A percentile compares a stretch with the other conserved stretches of the same genome.
Evolutionary conservation across 2,113 vertebrate genomes (phyloP).

Genomic region (Brachyhypopomus occidentalis): DNA sequence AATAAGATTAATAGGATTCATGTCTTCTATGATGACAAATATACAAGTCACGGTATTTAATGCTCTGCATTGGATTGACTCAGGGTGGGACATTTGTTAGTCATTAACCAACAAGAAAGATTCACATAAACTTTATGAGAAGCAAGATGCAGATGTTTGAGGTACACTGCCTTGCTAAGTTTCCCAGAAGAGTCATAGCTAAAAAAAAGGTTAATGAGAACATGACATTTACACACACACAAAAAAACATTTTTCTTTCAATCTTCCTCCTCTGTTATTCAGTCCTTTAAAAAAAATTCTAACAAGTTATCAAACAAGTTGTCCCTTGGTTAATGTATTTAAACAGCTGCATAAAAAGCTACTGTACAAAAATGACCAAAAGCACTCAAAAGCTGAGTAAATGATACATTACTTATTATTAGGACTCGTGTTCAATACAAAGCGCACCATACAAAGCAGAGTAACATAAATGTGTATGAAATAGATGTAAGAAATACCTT

Average conservation of each 20-base stretch:
- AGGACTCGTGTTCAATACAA: not conserved
- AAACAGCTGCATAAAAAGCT: not conserved
- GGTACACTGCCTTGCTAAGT: not conserved
- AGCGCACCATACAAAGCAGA: not conserved
- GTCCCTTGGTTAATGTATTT: not conserved
- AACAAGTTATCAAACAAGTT: not conserved
- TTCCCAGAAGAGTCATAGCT: conserved; percentile 10
- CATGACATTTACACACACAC: not conserved
- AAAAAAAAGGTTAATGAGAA: not conserved
- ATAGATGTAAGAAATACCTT: conserved; percentile 72
- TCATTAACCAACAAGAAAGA: conserved; percentile 12
- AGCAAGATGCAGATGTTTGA: not conserved
- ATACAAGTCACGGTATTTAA: not conserved
- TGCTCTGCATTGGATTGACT: not conserved
- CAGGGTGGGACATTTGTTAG: not conserved
- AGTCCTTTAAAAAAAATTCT: not conserved
- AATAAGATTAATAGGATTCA: not conserved
- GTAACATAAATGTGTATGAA: not conserved
- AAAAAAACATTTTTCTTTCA: no score
- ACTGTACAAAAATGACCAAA: not conserved
- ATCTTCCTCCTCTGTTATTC: not conserved
- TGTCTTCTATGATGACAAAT: not conserved
- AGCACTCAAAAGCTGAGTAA: no score
- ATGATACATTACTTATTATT: no score
- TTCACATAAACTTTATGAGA: conserved; percentile 20